Evolutionary conservation across 2,113 vertebrate species (phyloP).

Genomic region (Pomatostomus ruficeps): DNA sequence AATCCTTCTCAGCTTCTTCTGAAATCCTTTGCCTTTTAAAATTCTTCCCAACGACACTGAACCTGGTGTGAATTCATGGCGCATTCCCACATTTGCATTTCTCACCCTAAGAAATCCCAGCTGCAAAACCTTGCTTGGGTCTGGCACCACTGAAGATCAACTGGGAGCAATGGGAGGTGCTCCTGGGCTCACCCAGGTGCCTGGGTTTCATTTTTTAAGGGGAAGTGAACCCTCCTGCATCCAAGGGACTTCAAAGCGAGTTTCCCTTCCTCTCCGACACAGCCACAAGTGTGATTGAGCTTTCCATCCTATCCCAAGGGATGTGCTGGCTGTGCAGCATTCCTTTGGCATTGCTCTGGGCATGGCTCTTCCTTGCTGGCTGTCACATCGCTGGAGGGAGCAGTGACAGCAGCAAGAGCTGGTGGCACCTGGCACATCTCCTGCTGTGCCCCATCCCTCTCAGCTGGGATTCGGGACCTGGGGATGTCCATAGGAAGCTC

Average conservation of each 20-base stretch:
- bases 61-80: not conserved
- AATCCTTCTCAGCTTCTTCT: conserved; percentile 16
- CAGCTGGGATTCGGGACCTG: not conserved
- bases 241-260: fast-evolving
- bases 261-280: not conserved
- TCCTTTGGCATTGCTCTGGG: not conserved
- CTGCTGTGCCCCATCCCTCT: not conserved
- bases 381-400: not conserved
- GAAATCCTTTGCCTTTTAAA: conserved; percentile 6
- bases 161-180: not conserved
- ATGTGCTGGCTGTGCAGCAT: not conserved
- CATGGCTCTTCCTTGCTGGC: not conserved
- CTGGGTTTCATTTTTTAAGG: not conserved
- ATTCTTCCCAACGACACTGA: not conserved
- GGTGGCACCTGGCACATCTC: not conserved
- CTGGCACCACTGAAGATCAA: not conserved
- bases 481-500: not conserved
- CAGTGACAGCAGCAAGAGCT: not conserved
- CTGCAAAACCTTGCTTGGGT: not conserved
- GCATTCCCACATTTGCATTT: not conserved
- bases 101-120: not conserved
- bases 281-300: not conserved
- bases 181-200: not conserved
- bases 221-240: not conserved
- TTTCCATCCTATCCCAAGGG: not conserved